These are phyloP conservation scores for Gambelia wislizenii DNA, from an alignment of 2,797 vertebrate genomes.

Conservation along the genomic window DNA sequence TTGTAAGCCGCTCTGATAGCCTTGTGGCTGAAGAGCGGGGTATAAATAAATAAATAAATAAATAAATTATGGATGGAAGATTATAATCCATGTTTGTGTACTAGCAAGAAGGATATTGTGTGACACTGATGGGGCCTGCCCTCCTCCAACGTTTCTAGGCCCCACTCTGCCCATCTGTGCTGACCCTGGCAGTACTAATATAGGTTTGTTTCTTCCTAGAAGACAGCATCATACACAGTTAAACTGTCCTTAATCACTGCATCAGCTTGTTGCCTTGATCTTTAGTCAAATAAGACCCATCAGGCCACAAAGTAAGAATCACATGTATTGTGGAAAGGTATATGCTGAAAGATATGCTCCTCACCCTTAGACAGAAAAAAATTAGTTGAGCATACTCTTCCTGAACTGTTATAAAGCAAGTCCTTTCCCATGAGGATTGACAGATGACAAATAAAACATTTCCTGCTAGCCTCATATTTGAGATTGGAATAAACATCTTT, in stretches of 20 bases:
- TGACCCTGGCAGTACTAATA: background rate
- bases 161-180: too few relatives aligned
- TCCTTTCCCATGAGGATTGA: background rate
- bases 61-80: background rate
- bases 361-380: background rate
- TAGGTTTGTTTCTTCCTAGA: background rate
- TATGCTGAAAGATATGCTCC: background rate
- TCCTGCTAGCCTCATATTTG: background rate
- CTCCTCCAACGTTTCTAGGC: background rate
- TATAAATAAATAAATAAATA: too few relatives aligned
- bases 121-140: background rate
- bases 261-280: background rate
- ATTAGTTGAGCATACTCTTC: background rate
- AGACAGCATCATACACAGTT: background rate
- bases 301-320: background rate
- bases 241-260: background rate
- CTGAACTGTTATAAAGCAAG: background rate
- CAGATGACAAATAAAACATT: background rate
- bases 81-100: background rate
- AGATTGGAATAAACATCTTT: background rate
- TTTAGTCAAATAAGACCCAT: background rate
- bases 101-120: background rate
- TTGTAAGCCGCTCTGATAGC: too few relatives aligned
- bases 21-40: too few relatives aligned
- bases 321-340: background rate